Base-by-base conservation (phyloP, 1,140 invertebrate species). In the Cotesia vestalis region DNA sequence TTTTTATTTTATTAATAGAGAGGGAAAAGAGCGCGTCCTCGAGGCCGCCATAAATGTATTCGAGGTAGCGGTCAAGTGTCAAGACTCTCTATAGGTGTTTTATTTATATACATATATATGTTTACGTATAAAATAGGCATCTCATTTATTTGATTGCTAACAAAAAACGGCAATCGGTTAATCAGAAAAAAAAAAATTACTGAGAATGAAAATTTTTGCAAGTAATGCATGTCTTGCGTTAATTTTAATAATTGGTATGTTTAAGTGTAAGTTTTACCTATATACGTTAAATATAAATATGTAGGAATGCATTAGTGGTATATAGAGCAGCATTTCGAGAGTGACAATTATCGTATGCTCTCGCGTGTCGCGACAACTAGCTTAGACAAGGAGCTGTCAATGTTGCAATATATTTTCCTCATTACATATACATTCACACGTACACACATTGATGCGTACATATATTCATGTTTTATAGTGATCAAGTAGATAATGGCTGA, bases 1-100 rank as follows among this genome's bases (percentile, higher is more conserved):
- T 40, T 40, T 40, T 40, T 40, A 8, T 46, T 46, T 46, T 46
- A 9, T 46, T 46, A 46, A 46, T 46, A 46, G 40, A 46, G 40
- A 46, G 40, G 57, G 57, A 59, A 59, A 59, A 59, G 57, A 59
- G 8, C 17, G 57, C 20, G 14, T 27, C 20, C 57, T 20, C 14
- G 20, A 27, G 20, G 57, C 40, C 40, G 40, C 9, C 17, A 59
- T 59, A 59, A 20, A 59, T 59, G 57, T 59, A 59, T 17, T 20
- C 57, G 57, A 59, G 57, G 57, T 59, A 59, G 57, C 57, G 57
- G 57, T 59, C 57, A 59, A 59, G 57, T 59, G 57, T 59, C 57
- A 59, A 59, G 57, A 59, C 57, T 59, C 57, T 59, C 9, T 59
- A 55, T 55, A 20, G 17, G 20, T 17, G 17, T 59, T 27, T 59